A percentile compares a stretch with the other conserved stretches of the same genome.
Conservation (phyloP, 2,113 vertebrate species). For the Leptobrachium ailaonicum region DNA sequence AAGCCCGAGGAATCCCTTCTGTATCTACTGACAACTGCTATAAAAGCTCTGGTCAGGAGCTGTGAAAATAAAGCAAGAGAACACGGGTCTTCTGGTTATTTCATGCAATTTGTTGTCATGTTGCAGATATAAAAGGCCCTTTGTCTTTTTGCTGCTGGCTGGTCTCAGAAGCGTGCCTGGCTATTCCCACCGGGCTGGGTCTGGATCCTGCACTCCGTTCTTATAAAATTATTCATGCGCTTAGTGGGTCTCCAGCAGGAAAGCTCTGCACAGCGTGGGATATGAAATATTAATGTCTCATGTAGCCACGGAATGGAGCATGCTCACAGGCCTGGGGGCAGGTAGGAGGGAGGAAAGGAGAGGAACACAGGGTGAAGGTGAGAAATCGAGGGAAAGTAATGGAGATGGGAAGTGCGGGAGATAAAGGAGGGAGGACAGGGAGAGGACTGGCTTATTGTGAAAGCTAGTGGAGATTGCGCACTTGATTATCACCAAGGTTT, state of each 20-base stretch:
- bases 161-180: conserved; percentile 45
- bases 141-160: conserved; percentile 38
- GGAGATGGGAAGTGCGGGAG: background rate
- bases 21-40: background rate
- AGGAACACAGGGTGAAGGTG: conserved; percentile 38
- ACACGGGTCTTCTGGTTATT: conserved; percentile 36
- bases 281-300: conserved; percentile 39
- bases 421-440: background rate
- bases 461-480: background rate
- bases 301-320: conserved; percentile 39
- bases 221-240: conserved; percentile 52
- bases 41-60: conserved; percentile 5
- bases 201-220: conserved; percentile 45
- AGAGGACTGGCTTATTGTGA: background rate
- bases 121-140: conserved; percentile 42
- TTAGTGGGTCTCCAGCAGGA: conserved; percentile 44
- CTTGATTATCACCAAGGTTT: too few species aligned
- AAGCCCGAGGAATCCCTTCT: background rate
- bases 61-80: conserved; percentile 32
- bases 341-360: conserved; percentile 21
- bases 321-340: conserved; percentile 42
- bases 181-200: conserved; percentile 42
- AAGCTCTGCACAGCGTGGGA: conserved; percentile 29
- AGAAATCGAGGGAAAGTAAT: background rate
- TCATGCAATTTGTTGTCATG: conserved; percentile 45